Base-by-base conservation (phyloP, 2,888 invertebrate genomes). In the Rhagium mordax region DNA sequence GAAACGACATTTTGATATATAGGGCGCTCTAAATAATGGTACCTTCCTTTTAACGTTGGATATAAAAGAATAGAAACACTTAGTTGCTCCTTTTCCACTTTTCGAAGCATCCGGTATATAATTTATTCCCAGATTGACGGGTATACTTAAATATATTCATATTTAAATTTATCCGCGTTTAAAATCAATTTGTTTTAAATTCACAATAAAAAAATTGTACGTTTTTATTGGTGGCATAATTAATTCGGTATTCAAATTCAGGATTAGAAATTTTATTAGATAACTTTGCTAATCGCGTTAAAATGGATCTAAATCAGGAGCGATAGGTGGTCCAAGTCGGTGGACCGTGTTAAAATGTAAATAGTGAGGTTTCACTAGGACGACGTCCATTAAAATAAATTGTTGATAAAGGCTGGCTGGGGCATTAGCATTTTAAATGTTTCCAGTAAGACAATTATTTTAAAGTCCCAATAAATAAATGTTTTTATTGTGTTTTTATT, bases 381-480 rank as follows among this genome's bases (percentile, higher is more conserved):
- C 27, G 27, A 20, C 48, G 49, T n/a, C 49, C 62, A 64, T 64
- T 64, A 64, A 48, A 64, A 49, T 49, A 27, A 64, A 64, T 49
- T 7, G 41, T 64, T 48, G 62, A 64, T 64, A 64, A 64, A 64
- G 48, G n/a, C 62, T 49, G 49, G 49, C 62, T 24, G 15, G n/a
- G n/a, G 15, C 62, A 64, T 64, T 64, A 64, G 62, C 62, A 64
- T 64, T 64, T 64, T 48, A 24, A 48, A 48, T 48, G 62, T 64
- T 48, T 49, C 47, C 62, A 48, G 62, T 64, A 64, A 64, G 62
- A 64, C 62, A 64, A 64, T 64, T 64, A 64, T 47, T 49, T 27
- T 21, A 47, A 49, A 27, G 49, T 64, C 15, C 15, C 49, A 64
- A 64, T 64, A 64, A 64, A 64, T 64, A 64, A 47, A n/a, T n/a